Base-by-base conservation (phyloP, 1,140 invertebrate genomes). In the Pseudomyrmex sp. region DNA sequence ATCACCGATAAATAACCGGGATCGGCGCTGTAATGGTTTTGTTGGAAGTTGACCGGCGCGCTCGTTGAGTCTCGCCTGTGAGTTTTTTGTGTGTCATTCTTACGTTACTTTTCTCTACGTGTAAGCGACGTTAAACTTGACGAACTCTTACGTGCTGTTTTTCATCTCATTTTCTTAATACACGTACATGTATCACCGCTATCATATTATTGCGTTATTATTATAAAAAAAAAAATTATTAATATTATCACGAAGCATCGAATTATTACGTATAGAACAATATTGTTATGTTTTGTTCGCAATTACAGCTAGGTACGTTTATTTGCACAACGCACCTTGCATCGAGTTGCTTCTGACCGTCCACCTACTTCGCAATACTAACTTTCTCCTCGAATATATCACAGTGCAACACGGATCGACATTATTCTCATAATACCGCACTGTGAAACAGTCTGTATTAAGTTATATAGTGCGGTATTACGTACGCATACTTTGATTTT, bases 311-410 rank as follows among this genome's bases (percentile, higher is more conserved):
- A 26, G 44, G 15, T 20, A 44, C 15, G 50, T 10, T 50, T 35
- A 48, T 59, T 68, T 69, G 35, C 54, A 46, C 75, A 20, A 69
- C 63, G 52, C 75, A 79, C 65, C 76, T 79, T 79, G 54, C 76
- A 23, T 68, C 13, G 35, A 12, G 48, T 18, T 46, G 46, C 50
- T 68, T 77, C 54, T 68, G 76, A 59, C 44, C 56, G 54, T 70
- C 54, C 56, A 15, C 44, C 66, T 69, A 65, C 76, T 80, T 80
- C 66, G 66, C 63, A 77, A 70, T 56, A 48, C 56, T 46, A 59
- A 80, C 66, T 80, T 80, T 80, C 66, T 80, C 66, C 20, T 59
- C 18, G 20, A 35, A 79, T 70, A 35, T 35, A 79, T 79, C 76
- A 79, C 70, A 80, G 76, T 70, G 66, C 58, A 70, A 80, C 66